A percentile compares a stretch with the other conserved stretches of the same genome.
Conservation (phyloP, 2,888 invertebrate species). For the Pteria penguin region DNA sequence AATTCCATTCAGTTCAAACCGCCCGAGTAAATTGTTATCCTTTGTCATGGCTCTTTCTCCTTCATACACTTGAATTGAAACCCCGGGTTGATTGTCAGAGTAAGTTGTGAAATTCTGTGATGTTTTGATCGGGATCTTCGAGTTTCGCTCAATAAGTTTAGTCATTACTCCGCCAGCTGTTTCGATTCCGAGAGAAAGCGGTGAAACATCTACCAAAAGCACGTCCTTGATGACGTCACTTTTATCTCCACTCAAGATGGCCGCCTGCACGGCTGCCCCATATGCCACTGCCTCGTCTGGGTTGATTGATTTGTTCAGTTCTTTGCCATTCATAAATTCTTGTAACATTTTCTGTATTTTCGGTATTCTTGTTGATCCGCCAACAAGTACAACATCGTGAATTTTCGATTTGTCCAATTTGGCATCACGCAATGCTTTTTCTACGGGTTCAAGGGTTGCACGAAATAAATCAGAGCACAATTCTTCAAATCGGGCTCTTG, state of each 20-base stretch:
- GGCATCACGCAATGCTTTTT: no score
- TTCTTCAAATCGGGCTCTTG: constrained; percentile 76
- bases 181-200: constrained; percentile 83
- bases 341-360: constrained; percentile 75
- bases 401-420: no score
- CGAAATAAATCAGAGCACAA: no score
- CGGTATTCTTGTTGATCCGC: constrained; percentile 82
- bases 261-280: constrained; percentile 75
- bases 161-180: constrained; percentile 77
- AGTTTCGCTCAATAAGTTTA: constrained; percentile 67
- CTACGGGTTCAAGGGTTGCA: no score
- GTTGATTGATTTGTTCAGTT: constrained; percentile 70
- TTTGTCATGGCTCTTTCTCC: constrained; percentile 97
- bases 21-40: constrained; percentile 87
- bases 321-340: constrained; percentile 72
- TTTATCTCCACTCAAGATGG: constrained; percentile 87
- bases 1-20: constrained; percentile 73
- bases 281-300: constrained; percentile 96
- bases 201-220: constrained; percentile 85
- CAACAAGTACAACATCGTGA: constrained; percentile 90
- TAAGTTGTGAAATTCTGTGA: constrained; percentile 88
- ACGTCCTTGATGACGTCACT: constrained; percentile 88
- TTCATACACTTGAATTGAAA: constrained; percentile 86
- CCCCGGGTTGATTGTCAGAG: constrained; percentile 88
- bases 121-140: constrained; percentile 77